phyloP scores from a whole-genome alignment of 2,888 invertebrate species.

The Pecten maximus region DNA sequence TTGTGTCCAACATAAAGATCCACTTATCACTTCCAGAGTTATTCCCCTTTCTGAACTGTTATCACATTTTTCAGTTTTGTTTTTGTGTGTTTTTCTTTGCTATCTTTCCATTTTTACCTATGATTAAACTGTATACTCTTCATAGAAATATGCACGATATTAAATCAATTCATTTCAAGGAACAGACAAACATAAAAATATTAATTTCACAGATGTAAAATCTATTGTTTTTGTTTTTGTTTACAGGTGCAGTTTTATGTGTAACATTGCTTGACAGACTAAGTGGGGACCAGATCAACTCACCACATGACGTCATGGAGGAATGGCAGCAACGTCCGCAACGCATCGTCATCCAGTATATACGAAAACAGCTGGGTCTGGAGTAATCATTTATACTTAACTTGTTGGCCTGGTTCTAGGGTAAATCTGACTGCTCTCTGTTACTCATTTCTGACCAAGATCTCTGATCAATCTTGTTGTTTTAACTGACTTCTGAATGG shows the following conservation, averaged over 20 bases:
- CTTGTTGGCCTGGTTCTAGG: too few relatives aligned
- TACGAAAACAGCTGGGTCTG: conserved; percentile 67
- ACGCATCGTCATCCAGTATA: conserved; percentile 69
- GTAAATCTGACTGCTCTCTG: too few relatives aligned
- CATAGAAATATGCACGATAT: too few relatives aligned
- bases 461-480: too few relatives aligned
- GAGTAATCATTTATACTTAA: neutral
- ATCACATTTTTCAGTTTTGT: too few relatives aligned
- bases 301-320: conserved; percentile 94
- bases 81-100: too few relatives aligned
- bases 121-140: too few relatives aligned
- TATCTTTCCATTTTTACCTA: too few relatives aligned
- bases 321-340: conserved; percentile 94
- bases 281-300: conserved; percentile 95
- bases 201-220: neutral
- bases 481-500: too few relatives aligned
- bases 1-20: neutral
- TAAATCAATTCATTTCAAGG: too few relatives aligned
- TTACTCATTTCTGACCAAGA: too few relatives aligned
- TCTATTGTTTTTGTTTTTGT: neutral
- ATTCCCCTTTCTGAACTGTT: neutral
- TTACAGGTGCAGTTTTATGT: conserved; percentile 92
- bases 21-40: neutral
- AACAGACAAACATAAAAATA: neutral
- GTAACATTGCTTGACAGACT: conserved; percentile 95